These are phyloP conservation scores for Pollachius pollachius DNA, from an alignment of 2,113 vertebrate species.

Conservation along the genomic window DNA sequence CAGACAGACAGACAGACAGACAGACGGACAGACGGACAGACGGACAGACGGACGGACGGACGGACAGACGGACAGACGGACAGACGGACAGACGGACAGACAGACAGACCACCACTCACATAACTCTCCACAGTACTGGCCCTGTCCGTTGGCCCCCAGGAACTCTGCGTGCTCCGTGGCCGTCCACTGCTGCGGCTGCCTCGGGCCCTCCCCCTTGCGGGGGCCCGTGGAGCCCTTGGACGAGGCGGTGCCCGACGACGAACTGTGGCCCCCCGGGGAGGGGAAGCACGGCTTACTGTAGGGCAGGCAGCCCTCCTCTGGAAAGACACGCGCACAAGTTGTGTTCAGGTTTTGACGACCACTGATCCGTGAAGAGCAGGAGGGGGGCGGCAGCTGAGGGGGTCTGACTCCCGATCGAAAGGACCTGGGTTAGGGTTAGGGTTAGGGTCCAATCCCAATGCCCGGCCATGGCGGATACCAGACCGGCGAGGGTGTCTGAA, in stretches of 20 bases:
- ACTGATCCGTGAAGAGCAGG: background rate
- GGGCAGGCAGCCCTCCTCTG: slow-evolving; percentile 91
- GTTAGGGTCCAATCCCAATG: too few relatives aligned
- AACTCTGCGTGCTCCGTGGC: slow-evolving; percentile 88
- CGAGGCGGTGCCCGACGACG: slow-evolving; percentile 94
- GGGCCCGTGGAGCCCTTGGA: slow-evolving; percentile 97
- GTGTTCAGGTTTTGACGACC: background rate
- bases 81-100: too few relatives aligned
- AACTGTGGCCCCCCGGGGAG: slow-evolving; percentile 94
- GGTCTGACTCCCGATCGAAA: too few relatives aligned
- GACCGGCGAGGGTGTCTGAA: too few relatives aligned
- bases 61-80: too few relatives aligned
- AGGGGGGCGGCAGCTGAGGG: too few relatives aligned
- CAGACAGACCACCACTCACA: slow-evolving; percentile 76
- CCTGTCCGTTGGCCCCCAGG: slow-evolving; percentile 88
- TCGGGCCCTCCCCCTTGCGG: slow-evolving; percentile 82
- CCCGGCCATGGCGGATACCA: too few relatives aligned
- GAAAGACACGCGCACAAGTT: slow-evolving; percentile 34
- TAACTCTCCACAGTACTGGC: slow-evolving; percentile 95
- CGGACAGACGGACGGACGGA: too few relatives aligned
- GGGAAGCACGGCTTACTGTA: slow-evolving; percentile 97
- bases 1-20: too few relatives aligned
- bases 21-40: too few relatives aligned
- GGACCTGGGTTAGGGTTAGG: too few relatives aligned
- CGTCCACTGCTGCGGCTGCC: slow-evolving; percentile 81